Evolutionary conservation across 1,140 invertebrate species (phyloP), one percentile per base, ranked within the genome.

Genomic region (Phocides pigmalion): DNA sequence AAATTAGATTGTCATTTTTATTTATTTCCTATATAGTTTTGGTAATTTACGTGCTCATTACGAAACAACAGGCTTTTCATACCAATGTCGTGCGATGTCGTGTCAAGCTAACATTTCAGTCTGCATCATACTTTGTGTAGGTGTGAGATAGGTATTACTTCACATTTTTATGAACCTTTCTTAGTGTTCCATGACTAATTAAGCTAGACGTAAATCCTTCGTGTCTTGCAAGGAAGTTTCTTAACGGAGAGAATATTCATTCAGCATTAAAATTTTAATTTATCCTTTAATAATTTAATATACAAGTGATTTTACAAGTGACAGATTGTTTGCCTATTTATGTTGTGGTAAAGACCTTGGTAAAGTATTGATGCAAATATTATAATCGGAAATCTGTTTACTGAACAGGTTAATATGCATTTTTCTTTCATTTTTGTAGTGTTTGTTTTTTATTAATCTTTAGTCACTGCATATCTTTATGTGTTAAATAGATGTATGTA

Each of bases 121-220:
- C 70, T 81, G 72, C 68, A 81, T 72, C 70, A 77, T 75, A 72
- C 62, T 58, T 63, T 79, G 80, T 80, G 82, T 85, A 82, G 82
- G 82, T 81, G 81, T 76, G 58, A 68, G 67, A 68, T 67, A 32
- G 28, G 28, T 32, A 75, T 68, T 68, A 70, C 58, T 70, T 68
- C 54, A 67, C 68, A 72, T 72, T 74, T 73, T 70, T 65, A 44
- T 63, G 54, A 49, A 66, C 53, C 46, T 69, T 61, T 59, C 62
- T 53, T 62, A 66, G 74, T 64, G 49, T 53, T 70, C 61, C 28
- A 58, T 68, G 71, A 74, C 64, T 62, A 67, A 70, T 73, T 70
- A 65, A 32, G 56, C 49, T 66, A 65, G 68, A 64, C 63, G 58
- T 63, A 63, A 68, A 61, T 51, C 32, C 32, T 59, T 65, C 53